A percentile compares a stretch with the other conserved stretches of the same genome.
Conservation (phyloP, 2,113 vertebrate genomes). For the Cynoglossus semilaevis region DNA sequence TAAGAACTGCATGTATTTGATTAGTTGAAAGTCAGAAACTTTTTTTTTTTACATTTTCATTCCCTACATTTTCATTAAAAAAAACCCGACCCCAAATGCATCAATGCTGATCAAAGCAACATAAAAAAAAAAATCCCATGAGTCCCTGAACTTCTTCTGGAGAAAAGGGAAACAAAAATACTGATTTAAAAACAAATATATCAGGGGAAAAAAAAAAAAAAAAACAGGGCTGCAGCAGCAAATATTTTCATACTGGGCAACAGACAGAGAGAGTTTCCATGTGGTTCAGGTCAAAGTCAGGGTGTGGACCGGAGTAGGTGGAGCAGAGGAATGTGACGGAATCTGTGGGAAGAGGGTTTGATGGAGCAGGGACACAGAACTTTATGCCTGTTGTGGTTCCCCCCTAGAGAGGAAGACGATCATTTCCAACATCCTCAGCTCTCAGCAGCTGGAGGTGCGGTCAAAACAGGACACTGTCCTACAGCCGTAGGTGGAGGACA, state of each 20-base stretch:
- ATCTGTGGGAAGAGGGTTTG: conserved; percentile 22
- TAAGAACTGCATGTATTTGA: no score
- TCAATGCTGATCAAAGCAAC: no score
- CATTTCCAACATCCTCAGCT: conserved; percentile 45
- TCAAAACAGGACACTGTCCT: conserved; percentile 20
- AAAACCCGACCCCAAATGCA: no score
- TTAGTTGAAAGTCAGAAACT: no score
- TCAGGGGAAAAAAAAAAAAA: conserved; percentile 33
- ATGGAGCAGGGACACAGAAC: conserved; percentile 19
- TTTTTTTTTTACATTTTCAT: no score
- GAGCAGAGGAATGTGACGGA: conserved; percentile 57
- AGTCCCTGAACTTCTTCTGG: neutral
- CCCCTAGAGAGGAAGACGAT: conserved; percentile 35
- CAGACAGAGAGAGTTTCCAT: conserved; percentile 37
- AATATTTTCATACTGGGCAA: conserved; percentile 25
- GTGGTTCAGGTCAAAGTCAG: conserved; percentile 41
- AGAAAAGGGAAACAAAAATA: conserved; percentile 25
- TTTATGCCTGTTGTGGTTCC: conserved; percentile 13
- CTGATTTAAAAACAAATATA: neutral
- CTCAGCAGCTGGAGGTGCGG: conserved; percentile 19
- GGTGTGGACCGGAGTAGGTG: conserved; percentile 64
- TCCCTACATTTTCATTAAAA: no score
- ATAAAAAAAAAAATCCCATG: no score
- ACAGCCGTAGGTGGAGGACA: neutral
- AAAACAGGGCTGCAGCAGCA: conserved; percentile 13